Evolutionary conservation across 2,113 vertebrate genomes (phyloP).

Genomic region (Labeo rohita): DNA sequence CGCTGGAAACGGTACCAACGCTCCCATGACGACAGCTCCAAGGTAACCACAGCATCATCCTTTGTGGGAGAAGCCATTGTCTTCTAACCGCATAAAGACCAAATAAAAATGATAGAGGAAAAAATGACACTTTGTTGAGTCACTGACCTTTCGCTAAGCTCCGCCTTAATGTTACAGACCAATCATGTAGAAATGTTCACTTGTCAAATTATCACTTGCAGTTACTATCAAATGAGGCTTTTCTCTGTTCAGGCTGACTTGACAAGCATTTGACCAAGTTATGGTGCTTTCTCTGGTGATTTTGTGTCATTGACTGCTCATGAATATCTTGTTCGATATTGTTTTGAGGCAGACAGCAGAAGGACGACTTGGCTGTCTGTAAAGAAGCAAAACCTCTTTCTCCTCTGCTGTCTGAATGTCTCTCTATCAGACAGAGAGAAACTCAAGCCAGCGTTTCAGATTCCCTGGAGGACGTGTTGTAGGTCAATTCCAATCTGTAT

Average conservation of each 20-base stretch:
- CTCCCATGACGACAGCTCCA: slow-evolving; percentile 94
- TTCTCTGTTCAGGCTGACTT: no score
- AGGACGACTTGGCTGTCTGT: not conserved
- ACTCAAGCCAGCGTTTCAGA: slow-evolving; percentile 48
- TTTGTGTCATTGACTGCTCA: not conserved
- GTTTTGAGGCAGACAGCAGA: not conserved
- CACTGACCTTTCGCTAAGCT: not conserved
- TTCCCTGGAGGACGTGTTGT: slow-evolving; percentile 35
- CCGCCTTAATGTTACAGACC: not conserved
- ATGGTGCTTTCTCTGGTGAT: not conserved
- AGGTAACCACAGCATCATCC: slow-evolving; percentile 73
- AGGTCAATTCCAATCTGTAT: slow-evolving; percentile 47
- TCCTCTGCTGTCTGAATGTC: slow-evolving; percentile 1
- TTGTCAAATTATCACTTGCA: no score
- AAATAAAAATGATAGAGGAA: not conserved
- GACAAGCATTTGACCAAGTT: no score
- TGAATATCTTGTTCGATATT: not conserved
- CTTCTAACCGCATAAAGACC: slow-evolving; percentile 14
- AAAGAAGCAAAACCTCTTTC: not conserved
- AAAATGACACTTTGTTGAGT: not conserved
- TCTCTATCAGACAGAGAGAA: slow-evolving; percentile 38
- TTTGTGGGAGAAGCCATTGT: not conserved
- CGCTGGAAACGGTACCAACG: slow-evolving; percentile 99
- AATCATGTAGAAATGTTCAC: not conserved
- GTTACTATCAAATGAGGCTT: no score